These are phyloP conservation scores for Monopterus albus DNA, from an alignment of 2,113 vertebrate species.

Conservation along the genomic window DNA sequence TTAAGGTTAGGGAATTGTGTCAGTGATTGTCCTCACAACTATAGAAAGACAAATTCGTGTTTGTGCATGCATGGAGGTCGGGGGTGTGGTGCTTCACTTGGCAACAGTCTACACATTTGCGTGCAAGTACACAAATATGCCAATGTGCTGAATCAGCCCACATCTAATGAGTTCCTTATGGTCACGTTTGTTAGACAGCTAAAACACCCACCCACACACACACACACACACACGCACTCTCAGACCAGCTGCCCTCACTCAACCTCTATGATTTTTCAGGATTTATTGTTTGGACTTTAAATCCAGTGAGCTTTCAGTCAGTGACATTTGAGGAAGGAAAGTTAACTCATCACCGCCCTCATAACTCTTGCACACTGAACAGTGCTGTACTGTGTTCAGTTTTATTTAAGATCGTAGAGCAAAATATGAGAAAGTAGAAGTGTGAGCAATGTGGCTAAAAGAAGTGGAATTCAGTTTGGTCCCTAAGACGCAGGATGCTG, in stretches of 20 bases:
- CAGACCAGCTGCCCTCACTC: constrained; percentile 26
- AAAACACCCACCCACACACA: constrained; percentile 36
- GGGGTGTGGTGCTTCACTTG: constrained; percentile 36
- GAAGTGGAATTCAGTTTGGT: too few species aligned
- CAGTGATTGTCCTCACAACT: too few species aligned
- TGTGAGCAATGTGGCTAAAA: neutral
- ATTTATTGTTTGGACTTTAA: constrained; percentile 36
- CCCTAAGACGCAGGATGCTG: too few species aligned
- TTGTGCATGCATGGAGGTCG: constrained; percentile 5
- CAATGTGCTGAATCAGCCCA: constrained; percentile 68
- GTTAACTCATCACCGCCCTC: constrained; percentile 50
- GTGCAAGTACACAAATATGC: constrained; percentile 54
- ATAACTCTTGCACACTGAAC: constrained; percentile 23
- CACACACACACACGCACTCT: constrained; percentile 15
- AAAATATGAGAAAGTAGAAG: neutral
- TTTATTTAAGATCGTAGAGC: constrained; percentile 32
- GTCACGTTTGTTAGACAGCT: constrained; percentile 64
- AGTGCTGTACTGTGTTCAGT: constrained; percentile 27
- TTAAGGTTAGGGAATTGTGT: too few species aligned
- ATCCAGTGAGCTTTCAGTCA: constrained; percentile 34
- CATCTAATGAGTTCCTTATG: constrained; percentile 80
- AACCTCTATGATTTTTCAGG: constrained; percentile 26
- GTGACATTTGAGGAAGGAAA: constrained; percentile 51
- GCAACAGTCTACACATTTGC: constrained; percentile 35
- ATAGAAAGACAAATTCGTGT: too few species aligned